These are phyloP conservation scores for Typhlichthys eigenmanni DNA, from an alignment of 2,797 vertebrate genomes.

Conservation along the genomic window DNA sequence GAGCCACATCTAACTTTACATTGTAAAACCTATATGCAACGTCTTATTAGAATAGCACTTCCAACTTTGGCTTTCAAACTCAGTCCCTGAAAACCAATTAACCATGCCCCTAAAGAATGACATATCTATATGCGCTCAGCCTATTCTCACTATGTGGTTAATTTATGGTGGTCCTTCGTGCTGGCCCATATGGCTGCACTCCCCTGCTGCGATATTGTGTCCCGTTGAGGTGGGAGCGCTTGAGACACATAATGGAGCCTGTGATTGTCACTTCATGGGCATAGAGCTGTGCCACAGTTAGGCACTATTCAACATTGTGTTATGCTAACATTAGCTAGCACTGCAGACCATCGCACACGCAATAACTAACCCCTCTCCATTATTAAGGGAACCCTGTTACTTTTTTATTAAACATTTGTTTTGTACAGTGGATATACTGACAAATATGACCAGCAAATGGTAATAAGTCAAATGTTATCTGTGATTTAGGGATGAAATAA, in stretches of 20 bases:
- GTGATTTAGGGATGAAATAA: slow-evolving; percentile 47
- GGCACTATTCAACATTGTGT: slow-evolving; percentile 11
- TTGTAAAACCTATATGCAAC: slow-evolving; percentile 52
- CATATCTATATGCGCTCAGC: slow-evolving; percentile 40
- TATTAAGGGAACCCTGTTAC: background rate
- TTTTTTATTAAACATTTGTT: slow-evolving; percentile 21
- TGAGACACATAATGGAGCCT: slow-evolving; percentile 49
- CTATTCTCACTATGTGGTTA: slow-evolving; percentile 47
- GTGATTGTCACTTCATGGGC: slow-evolving; percentile 22
- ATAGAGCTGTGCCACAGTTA: slow-evolving; percentile 8
- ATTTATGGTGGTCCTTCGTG: slow-evolving; percentile 66
- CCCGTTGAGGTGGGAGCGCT: slow-evolving; percentile 43
- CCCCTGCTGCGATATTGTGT: slow-evolving; percentile 68
- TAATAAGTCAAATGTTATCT: slow-evolving; percentile 61
- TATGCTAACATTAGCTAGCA: slow-evolving; percentile 21
- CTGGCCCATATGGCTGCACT: slow-evolving; percentile 52
- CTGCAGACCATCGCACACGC: background rate
- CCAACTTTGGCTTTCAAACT: slow-evolving; percentile 46
- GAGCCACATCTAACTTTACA: slow-evolving; percentile 54
- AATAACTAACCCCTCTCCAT: too few relatives aligned
- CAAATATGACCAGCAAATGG: slow-evolving; percentile 38
- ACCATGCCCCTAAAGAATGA: slow-evolving; percentile 43
- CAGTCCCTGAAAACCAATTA: slow-evolving; percentile 60
- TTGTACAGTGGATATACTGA: slow-evolving; percentile 33
- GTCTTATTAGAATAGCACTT: slow-evolving; percentile 35